A percentile compares a stretch with the other conserved stretches of the same genome.
These are phyloP conservation scores for Bolborhynchus lineola DNA, from an alignment of 2,113 vertebrate species.

Conservation along the genomic window DNA sequence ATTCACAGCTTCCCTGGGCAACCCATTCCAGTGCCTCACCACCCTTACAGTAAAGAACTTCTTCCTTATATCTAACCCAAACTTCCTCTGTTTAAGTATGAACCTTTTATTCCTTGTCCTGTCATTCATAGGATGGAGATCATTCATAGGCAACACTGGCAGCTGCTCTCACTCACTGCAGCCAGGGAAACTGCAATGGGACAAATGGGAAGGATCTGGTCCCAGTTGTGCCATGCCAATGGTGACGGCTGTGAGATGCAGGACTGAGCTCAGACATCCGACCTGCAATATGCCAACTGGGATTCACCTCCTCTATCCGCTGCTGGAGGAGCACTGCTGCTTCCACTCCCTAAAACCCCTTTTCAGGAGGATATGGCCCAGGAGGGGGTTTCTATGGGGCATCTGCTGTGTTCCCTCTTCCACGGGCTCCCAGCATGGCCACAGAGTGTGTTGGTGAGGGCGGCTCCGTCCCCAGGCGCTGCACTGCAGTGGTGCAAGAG, in stretches of 20 bases:
- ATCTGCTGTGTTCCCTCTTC: background rate
- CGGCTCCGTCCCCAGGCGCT: background rate
- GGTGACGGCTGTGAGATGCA: background rate
- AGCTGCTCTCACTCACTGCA: background rate
- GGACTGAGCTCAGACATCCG: background rate
- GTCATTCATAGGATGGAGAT: background rate
- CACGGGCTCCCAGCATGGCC: background rate
- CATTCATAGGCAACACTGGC: fast-evolving
- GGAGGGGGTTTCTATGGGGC: background rate
- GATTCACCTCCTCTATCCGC: background rate
- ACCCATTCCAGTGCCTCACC: too few species aligned
- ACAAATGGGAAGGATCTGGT: background rate
- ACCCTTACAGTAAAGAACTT: background rate
- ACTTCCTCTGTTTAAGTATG: background rate
- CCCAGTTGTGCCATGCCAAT: fast-evolving
- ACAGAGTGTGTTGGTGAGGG: fast-evolving
- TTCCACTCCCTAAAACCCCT: background rate
- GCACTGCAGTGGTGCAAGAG: background rate
- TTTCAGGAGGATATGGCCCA: background rate
- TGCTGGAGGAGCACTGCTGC: background rate
- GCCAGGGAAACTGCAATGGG: fast-evolving
- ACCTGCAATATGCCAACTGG: background rate
- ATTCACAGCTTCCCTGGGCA: too few species aligned
- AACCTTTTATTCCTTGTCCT: background rate
- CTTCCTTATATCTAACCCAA: background rate